Evolutionary conservation across 2,888 invertebrate genomes (phyloP).

Genomic region (Athalia rosae): DNA sequence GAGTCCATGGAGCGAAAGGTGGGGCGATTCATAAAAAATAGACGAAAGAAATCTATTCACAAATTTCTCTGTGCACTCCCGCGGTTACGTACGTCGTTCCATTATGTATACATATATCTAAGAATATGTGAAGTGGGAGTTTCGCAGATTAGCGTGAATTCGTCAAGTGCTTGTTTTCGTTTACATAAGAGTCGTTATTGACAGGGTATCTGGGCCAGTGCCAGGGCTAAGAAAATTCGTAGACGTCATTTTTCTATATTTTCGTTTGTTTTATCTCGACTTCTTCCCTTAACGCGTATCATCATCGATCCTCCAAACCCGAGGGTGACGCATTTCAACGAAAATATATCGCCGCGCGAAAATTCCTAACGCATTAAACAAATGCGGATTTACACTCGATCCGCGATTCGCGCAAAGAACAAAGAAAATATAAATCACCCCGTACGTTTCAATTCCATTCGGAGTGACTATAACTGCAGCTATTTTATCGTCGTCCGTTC

Average conservation of each 20-base stretch:
- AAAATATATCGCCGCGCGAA: constrained; percentile 20
- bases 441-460: not conserved
- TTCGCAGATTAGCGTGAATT: constrained; percentile 29
- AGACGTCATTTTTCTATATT: constrained; percentile 37
- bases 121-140: constrained; percentile 23
- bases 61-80: too few species aligned
- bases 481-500: not conserved
- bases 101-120: not conserved
- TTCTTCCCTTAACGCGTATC: constrained; percentile 16
- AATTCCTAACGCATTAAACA: constrained; percentile 28
- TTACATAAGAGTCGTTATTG: constrained; percentile 41
- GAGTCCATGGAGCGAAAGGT: too few species aligned
- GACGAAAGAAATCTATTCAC: too few species aligned
- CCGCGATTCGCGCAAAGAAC: constrained; percentile 18
- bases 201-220: constrained; percentile 29
- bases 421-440: constrained; percentile 27
- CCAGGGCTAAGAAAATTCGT: constrained; percentile 17
- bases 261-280: not conserved
- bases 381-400: constrained; percentile 2
- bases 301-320: not conserved
- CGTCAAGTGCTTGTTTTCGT: constrained; percentile 37
- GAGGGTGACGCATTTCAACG: not conserved
- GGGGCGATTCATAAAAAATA: too few species aligned
- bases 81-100: not conserved
- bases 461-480: not conserved